Conservation (phyloP, 2,113 vertebrate genomes). For the Ovis canadensis region DNA sequence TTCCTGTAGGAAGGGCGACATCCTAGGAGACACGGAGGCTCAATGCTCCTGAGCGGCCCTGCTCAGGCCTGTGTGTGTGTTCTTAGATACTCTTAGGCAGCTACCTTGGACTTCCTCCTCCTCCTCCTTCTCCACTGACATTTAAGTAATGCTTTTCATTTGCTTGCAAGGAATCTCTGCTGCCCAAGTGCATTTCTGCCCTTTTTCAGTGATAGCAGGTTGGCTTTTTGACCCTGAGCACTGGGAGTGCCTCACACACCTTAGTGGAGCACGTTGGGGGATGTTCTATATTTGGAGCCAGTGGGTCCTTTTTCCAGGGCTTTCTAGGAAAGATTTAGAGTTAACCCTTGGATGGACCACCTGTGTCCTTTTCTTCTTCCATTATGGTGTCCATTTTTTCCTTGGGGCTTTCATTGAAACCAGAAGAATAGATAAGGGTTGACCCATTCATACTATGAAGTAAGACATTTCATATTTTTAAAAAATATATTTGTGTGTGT, state of each 20-base stretch:
- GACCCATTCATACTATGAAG: neutral
- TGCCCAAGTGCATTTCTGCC: neutral
- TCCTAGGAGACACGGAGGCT: constrained; percentile 29
- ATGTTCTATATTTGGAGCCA: neutral
- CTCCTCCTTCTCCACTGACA: neutral
- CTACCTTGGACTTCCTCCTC: neutral
- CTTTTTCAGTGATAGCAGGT: neutral
- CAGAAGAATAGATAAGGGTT: neutral
- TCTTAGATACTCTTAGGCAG: neutral
- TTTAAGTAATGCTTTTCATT: neutral
- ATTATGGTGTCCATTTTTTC: neutral
- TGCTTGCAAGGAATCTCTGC: neutral
- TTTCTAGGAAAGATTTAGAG: neutral
- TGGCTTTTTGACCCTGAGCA: neutral
- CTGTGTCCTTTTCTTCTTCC: neutral
- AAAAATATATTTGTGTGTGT: neutral
- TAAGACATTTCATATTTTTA: neutral
- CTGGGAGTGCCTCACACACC: neutral
- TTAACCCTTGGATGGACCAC: neutral
- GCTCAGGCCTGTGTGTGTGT: neutral
- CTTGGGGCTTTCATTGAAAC: neutral
- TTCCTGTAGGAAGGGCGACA: constrained; percentile 62
- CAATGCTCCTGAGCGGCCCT: neutral
- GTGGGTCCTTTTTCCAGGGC: neutral
- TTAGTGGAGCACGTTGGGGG: neutral